Base-by-base conservation (phyloP, 2,888 invertebrate genomes). In the Malthinus flaveolus region DNA sequence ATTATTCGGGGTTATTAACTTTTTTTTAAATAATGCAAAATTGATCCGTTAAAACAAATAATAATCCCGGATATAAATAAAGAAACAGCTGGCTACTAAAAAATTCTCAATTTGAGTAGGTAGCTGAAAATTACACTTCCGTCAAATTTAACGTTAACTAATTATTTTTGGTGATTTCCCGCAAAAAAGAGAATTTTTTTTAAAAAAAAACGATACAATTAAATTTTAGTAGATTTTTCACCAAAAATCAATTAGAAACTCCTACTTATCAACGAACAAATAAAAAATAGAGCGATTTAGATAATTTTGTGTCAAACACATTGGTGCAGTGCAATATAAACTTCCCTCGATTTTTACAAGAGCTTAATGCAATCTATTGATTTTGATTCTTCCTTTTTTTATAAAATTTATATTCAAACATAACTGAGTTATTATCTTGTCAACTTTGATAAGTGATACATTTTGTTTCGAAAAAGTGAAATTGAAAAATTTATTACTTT, bases 101-200 rank as follows among this genome's bases (percentile, higher is more conserved):
- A 42, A 42, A 42, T 42, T 42, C 39, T 42, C 39, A 42, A 15
- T 42, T 42, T 12, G 39, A 42, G 15, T 42, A 42, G 39, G 15
- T 42, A 42, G 39, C 39, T 42, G 13, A 42, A 42, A 42, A 42
- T 42, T 42, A 42, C 39, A 42, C 39, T 42, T 42, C 39, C 39
- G 39, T 42, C 23, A 42, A 42, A 15, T 42, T 42, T 42, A 15
- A 42, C 39, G 39, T 42, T 23, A 23, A 23, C 23, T 42, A 42
- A 42, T 42, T 42, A 42, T 42, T 42, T 42, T 23, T 42, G 39
- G 15, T 15, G n/a, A 42, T 42, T 42, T 10, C 12, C 13, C 23
- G 5, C 23, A 23, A 23, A 23, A 23, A 23, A 5, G 2, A 23
- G n/a, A n/a, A 37, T 13, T 37, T 13, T 37, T 37, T 42, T 42